Evolutionary conservation across 2,113 vertebrate genomes (phyloP), one percentile per base, ranked within the genome.

Genomic region (Archilochus colubris): DNA sequence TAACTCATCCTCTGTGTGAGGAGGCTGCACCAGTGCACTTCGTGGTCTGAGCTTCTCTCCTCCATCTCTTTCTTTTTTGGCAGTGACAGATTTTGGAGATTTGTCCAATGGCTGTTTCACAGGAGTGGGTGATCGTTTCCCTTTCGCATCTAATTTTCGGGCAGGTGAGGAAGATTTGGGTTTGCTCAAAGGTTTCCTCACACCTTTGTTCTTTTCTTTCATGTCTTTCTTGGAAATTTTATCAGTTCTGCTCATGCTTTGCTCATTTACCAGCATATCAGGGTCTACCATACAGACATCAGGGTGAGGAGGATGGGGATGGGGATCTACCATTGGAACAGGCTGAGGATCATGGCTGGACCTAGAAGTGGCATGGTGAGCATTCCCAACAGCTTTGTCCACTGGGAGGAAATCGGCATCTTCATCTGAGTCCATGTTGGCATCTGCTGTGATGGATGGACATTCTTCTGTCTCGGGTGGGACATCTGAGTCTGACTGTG

Each of bases 201-300:
- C 80, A 30, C 97, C 92, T 97, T 99, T 98, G 64, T 91, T 98
- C 87, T 98, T 99, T 58, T 98, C 94, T 94, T 99, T 99, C 23
- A 97, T n/a, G 48, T 99, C 99, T 93, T 99, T 99, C 94, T 98
- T 99, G n/a, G 98, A 91, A 21, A 98, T 95, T 97, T 98, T 98
- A 57, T 99, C 99, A 77, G 98, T 97, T 94, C 98, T 98, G 84
- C 89, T 96, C 73, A 97, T 36, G 87, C 93, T 97, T 90, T 98
- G 97, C 38, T 99, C 98, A 69, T 97, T 98, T 48, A 97, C 96
- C 83, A 99, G 96, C 62, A 98, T 91, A 72, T 99, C 98, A 0
- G 99, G 99, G 91, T 99, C 99, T 69, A 99, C 99, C 99, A 99
- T 99, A 97, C 99, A 99, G 76, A 99, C 99, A 18, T 99, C 99